Base-by-base conservation (phyloP, 2,888 invertebrate genomes). In the Rapana venosa region DNA sequence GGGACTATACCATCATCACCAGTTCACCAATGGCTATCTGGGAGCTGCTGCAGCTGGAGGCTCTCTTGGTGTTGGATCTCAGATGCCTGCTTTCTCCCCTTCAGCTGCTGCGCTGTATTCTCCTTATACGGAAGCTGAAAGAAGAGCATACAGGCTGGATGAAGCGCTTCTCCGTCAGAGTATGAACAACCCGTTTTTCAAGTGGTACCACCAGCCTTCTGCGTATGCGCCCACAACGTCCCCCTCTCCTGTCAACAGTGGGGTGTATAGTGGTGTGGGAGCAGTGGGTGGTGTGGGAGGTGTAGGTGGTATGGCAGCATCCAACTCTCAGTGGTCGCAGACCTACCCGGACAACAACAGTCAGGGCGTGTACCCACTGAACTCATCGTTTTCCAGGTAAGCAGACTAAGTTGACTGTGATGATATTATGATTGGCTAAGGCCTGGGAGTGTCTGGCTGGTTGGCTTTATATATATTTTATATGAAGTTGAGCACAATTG, bases 181-280 rank as follows among this genome's bases (percentile, higher is more conserved):
- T 87, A 94, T 95, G 93, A 94, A 93, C 93, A 94, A 94, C 92
- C 95, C 94, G 5, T 95, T 95, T 90, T 93, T 94, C 92, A 94
- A 95, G 88, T 95, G 94, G 94, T 95, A 94, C 92, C 94, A 94
- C 88, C 93, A 93, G 30, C 77, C 84, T 4, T 88, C 91, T 0
- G 88, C 79, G 17, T 90, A 90, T 26, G 84, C 89, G 0, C 70
- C 88, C 4, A 58, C 90, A 26, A 77, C 91, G 26, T 89, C 90
- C 47, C 90, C 90, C 13, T 89, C 90, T 56, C 70, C 87, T n/a
- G 92, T 92, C 87, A 91, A 92, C 30, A 92, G 93, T 83, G 92
- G 93, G 66, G 77, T 90, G 70, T 90, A 91, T 35, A 91, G 92
- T 88, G 92, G 92, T 89, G 87, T 91, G 22, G 47, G 91, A 15